phyloP scores from a whole-genome alignment of 2,113 vertebrate species.

The Serilophus lunatus region DNA sequence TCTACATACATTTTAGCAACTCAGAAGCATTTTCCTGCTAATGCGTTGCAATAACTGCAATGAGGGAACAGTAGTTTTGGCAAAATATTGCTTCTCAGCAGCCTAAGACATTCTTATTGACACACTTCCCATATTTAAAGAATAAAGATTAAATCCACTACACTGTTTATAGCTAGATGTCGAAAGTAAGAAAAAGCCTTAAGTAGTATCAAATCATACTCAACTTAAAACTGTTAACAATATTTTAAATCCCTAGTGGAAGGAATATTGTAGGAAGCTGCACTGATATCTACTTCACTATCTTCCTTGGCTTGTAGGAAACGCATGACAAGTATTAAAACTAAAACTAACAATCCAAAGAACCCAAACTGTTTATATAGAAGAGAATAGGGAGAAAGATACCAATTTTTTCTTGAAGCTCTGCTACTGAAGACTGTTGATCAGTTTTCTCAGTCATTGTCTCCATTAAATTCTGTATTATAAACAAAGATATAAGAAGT shows the following conservation, averaged over 20 bases:
- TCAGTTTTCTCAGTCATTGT: constrained; percentile 70
- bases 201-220: background rate
- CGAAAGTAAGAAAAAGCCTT: background rate
- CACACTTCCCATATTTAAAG: background rate
- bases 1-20: background rate
- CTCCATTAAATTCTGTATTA: constrained; percentile 72
- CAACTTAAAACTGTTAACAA: background rate
- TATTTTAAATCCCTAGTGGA: background rate
- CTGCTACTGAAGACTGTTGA: constrained; percentile 63
- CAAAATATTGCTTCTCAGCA: background rate
- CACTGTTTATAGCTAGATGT: background rate
- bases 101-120: background rate
- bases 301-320: background rate
- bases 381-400: constrained; percentile 20
- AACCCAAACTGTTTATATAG: background rate
- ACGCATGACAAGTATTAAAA: background rate
- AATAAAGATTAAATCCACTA: background rate
- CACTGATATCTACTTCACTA: background rate
- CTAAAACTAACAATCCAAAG: background rate
- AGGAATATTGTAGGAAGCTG: background rate
- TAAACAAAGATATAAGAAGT: constrained; percentile 28
- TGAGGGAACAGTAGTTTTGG: background rate
- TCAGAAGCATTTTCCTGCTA: background rate
- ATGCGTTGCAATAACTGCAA: background rate
- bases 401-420: constrained; percentile 87